Conservation (phyloP, 2,797 vertebrate species). For the Ibycter americanus region DNA sequence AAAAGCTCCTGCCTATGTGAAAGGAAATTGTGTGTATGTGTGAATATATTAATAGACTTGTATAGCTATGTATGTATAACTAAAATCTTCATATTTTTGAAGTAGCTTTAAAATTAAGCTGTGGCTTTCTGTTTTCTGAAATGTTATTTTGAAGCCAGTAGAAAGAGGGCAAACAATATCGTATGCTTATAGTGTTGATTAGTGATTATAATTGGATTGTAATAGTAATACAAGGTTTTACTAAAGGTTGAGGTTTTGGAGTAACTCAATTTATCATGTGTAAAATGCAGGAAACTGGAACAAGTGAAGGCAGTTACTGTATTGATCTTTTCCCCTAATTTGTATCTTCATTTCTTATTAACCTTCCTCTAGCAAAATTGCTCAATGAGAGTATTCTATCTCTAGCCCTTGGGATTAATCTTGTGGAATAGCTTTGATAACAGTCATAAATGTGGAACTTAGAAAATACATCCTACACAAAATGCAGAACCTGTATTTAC, state of each 20-base stretch:
- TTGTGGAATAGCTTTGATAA: not conserved
- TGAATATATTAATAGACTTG: not conserved
- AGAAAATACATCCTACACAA: not conserved
- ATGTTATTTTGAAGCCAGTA: not conserved
- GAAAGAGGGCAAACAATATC: not conserved
- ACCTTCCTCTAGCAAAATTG: not conserved
- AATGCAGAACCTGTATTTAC: not conserved
- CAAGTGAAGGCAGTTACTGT: not conserved
- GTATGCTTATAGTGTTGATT: not conserved
- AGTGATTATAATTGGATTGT: not conserved
- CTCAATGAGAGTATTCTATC: not conserved
- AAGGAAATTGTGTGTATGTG: not conserved
- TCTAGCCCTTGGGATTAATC: not conserved
- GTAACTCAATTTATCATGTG: not conserved
- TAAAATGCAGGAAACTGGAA: not conserved
- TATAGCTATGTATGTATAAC: not conserved
- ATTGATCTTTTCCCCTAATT: not conserved
- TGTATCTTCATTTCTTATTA: not conserved
- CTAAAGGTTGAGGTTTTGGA: not conserved
- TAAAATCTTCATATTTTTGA: not conserved
- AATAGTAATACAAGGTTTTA: not conserved
- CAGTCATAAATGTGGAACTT: not conserved
- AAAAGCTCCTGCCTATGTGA: not conserved
- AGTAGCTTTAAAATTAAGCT: not conserved
- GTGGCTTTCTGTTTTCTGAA: not conserved